Evolutionary conservation across 2,888 invertebrate genomes (phyloP).

Genomic region (Mesorhabditis belari): DNA sequence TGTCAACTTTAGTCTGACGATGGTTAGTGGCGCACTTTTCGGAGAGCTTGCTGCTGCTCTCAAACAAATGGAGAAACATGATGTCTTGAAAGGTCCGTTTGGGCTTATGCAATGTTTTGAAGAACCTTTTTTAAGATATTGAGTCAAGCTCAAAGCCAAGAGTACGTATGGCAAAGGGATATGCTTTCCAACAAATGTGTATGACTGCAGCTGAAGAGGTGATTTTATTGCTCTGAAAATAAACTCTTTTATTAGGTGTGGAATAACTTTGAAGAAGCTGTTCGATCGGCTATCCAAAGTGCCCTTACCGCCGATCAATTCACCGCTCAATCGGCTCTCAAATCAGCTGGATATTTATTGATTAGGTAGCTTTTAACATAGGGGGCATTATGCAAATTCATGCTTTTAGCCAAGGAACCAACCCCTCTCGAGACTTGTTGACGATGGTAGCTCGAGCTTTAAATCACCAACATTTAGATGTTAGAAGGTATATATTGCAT

Average conservation of each 20-base stretch:
- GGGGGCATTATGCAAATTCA: background rate
- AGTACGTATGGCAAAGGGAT: conserved; percentile 15
- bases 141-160: conserved; percentile 11
- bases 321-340: conserved; percentile 20
- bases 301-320: conserved; percentile 16
- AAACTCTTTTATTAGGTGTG: too few species aligned
- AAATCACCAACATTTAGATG: conserved; percentile 80
- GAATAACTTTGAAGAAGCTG: conserved; percentile 14
- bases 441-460: conserved; percentile 62
- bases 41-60: conserved; percentile 24
- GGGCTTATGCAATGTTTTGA: background rate
- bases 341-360: conserved; percentile 16
- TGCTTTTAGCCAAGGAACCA: conserved; percentile 2
- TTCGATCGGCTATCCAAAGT: conserved; percentile 13
- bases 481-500: conserved; percentile 6
- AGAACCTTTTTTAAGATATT: conserved; percentile 7
- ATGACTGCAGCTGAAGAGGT: background rate
- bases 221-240: too few species aligned
- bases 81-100: conserved; percentile 11
- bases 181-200: conserved; percentile 24
- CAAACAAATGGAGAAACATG: conserved; percentile 13
- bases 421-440: conserved; percentile 73
- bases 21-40: conserved; percentile 26
- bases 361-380: conserved; percentile 5
- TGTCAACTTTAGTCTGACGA: conserved; percentile 10